Evolutionary conservation across 2,797 vertebrate species (phyloP), one percentile per base, ranked within the genome.

Genomic region (Passerculus sandwichensis): DNA sequence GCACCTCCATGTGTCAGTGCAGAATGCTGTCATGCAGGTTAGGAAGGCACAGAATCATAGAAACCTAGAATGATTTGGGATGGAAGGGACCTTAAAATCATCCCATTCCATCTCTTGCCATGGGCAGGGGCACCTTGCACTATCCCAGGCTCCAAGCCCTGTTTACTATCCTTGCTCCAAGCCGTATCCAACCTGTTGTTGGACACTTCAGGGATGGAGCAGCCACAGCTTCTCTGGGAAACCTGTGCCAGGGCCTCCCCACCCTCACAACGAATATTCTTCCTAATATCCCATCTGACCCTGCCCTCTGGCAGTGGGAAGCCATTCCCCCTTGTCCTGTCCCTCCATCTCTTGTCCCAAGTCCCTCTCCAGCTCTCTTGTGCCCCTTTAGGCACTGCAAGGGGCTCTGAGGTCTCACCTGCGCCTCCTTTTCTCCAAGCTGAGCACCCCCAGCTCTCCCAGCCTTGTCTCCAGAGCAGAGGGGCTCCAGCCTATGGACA

Each of bases 221-320:
- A 69, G 30, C 21, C 54, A 40, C 29, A 67, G n/a, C 54, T 67
- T 26, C 69, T 34, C 61, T 74, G 69, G 40, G 21, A 5, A 61
- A 0, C 42, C 34, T 44, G 36, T 32, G 36, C 42, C 19, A 50
- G 15, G 3, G 18, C 30, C 30, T 67, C 1, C 0, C 10, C 30
- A 20, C 9, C 26, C 27, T 82, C 32, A 32, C 22, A 44, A 1
- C 6, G 21, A 54, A 16, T 7, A 5, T 70, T 2, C 26, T 74
- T 56, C 27, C 13, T 7, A 36, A 14, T 32, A 42, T 20, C 13
- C 48, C 5, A 36, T 25, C 34, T 21, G 2, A 19, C 54, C 2
- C 34, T 61, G 17, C 10, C 32, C 19, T 69, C 34, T 82, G 62
- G 7, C 56, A 62, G 13, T 69, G 54, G 13, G 32, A 75, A 62